Evolutionary conservation across 1,140 invertebrate genomes (phyloP), one percentile per base, ranked within the genome.

Genomic region (Lasioglossum baleicum): DNA sequence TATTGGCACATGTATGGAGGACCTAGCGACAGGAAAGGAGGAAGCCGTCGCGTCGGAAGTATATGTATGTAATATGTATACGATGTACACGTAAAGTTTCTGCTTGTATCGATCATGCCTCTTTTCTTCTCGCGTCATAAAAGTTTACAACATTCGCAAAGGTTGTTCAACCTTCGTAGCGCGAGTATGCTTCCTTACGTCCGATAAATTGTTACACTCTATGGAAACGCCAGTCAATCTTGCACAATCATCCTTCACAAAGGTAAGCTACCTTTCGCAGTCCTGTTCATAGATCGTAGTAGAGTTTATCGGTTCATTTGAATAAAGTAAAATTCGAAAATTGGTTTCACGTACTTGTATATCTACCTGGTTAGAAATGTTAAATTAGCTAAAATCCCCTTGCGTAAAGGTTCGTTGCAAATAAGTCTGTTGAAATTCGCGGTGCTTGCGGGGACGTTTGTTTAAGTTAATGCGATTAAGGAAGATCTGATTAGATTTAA

Each of bases 81-180:
- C 4, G n/a, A 64, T 26, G 0, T 5, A 8, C 7, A 35, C 72
- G 2, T 22, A 8, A 22, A 44, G 13, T n/a, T 66, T 15, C 35
- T 40, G 26, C 22, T 35, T 40, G 31, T 20, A 44, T 42, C 3
- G 51, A 22, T 0, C 13, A 35, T 13, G 61, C 17, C 11, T 17
- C 11, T 17, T 20, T 42, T 66, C n/a, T 35, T 20, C 35, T 40
- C 72, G 26, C n/a, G 31, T 1, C 44, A 3, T 56, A 75, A 67
- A 75, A 58, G 15, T 75, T 75, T 67, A 75, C 11, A 53, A 31
- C n/a, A 7, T 58, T 75, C 40, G 0, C n/a, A 42, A 6, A 13
- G 31, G 15, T 17, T 73, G 73, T 75, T 75, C 40, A 75, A 58
- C 35, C 20, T 13, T 40, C 63, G 6, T 20, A n/a, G n/a, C n/a